Percentiles rank a stretch among this genome's conserved stretches.
phyloP scores from a whole-genome alignment of 2,797 vertebrate species.

The Alectoris magna region DNA sequence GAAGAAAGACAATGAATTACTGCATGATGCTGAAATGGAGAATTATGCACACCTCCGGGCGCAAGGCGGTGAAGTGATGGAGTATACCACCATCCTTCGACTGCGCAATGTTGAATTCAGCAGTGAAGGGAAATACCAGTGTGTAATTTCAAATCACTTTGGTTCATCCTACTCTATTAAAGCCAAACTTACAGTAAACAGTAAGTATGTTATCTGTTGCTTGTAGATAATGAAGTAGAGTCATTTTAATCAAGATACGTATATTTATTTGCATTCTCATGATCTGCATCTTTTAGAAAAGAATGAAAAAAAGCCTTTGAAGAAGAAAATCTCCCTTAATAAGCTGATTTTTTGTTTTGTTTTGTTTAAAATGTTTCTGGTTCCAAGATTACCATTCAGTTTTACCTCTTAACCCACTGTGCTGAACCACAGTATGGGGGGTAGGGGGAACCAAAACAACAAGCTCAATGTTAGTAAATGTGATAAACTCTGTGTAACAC shows the following conservation, averaged over 20 bases:
- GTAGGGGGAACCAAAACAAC: background rate
- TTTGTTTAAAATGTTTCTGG: background rate
- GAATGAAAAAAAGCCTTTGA: background rate
- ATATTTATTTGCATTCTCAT: background rate
- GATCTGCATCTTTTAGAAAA: background rate
- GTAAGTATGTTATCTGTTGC: slow-evolving; percentile 80
- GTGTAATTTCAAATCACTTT: slow-evolving; percentile 98
- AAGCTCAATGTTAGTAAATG: background rate
- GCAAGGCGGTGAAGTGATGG: slow-evolving; percentile 89
- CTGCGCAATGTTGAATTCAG: slow-evolving; percentile 89
- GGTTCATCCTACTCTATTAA: slow-evolving; percentile 96
- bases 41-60: slow-evolving; percentile 92
- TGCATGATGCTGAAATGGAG: slow-evolving; percentile 92
- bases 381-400: background rate
- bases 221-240: background rate
- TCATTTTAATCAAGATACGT: background rate
- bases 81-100: slow-evolving; percentile 93
- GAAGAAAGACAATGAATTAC: slow-evolving; percentile 96
- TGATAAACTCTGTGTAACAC: background rate
- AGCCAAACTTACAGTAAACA: slow-evolving; percentile 96
- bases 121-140: slow-evolving; percentile 96
- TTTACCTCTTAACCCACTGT: background rate
- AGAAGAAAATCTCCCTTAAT: background rate
- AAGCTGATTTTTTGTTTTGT: background rate
- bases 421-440: background rate